These are phyloP conservation scores for Thomomys bottae DNA, from an alignment of 2,113 vertebrate genomes.

Conservation along the genomic window DNA sequence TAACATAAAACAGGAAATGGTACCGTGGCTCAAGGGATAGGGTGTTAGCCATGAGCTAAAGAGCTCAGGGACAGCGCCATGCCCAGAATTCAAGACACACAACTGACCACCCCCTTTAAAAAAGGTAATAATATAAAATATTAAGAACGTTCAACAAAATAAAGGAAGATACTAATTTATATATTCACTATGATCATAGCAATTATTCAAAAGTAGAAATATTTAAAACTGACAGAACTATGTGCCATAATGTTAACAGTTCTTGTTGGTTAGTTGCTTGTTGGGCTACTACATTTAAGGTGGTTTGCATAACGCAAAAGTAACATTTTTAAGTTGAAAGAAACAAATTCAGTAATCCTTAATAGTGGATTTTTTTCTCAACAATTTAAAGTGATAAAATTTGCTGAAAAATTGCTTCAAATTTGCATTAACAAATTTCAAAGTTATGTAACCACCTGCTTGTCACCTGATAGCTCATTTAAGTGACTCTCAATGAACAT, in stretches of 20 bases:
- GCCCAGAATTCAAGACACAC: too few relatives aligned
- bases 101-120: too few relatives aligned
- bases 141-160: neutral
- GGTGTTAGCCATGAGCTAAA: too few relatives aligned
- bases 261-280: neutral
- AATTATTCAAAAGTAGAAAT: neutral
- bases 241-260: neutral
- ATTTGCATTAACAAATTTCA: neutral
- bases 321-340: slow-evolving; percentile 11
- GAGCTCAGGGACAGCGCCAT: too few relatives aligned
- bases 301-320: neutral
- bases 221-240: slow-evolving; percentile 8
- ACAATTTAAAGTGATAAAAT: slow-evolving; percentile 31
- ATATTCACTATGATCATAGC: neutral
- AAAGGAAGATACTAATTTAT: neutral
- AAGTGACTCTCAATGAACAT: neutral
- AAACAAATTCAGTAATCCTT: neutral
- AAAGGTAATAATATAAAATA: slow-evolving; percentile 33
- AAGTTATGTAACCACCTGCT: neutral
- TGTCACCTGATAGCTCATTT: neutral
- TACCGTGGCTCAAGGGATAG: too few relatives aligned
- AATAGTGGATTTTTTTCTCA: neutral
- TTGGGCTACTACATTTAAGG: neutral
- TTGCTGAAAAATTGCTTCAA: slow-evolving; percentile 20
- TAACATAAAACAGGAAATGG: slow-evolving; percentile 25